Percentiles rank a stretch among this genome's conserved stretches.
Evolutionary conservation across 2,797 vertebrate genomes (phyloP).

Genomic region (Balearica regulorum): DNA sequence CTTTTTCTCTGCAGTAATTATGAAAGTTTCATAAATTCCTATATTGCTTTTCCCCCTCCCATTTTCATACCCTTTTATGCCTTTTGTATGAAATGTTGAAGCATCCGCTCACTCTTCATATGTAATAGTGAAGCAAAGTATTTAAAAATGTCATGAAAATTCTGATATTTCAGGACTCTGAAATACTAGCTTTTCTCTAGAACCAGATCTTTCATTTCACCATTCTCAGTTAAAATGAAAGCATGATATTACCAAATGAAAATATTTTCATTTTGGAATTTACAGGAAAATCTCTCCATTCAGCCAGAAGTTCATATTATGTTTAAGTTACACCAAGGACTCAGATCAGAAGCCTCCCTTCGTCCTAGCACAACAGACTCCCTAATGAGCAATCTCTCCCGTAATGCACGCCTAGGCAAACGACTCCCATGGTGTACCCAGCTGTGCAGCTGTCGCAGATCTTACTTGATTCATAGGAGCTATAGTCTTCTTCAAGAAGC

Average conservation of each 20-base stretch:
- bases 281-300: background rate
- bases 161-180: background rate
- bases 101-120: background rate
- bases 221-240: background rate
- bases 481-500: background rate
- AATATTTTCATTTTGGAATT: background rate
- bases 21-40: constrained; percentile 3
- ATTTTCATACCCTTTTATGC: background rate
- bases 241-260: background rate
- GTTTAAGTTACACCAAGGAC: background rate
- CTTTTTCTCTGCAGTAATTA: constrained; percentile 24
- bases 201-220: background rate
- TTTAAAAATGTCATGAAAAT: background rate
- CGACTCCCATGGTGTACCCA: background rate
- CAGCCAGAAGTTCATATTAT: background rate
- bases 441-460: background rate
- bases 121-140: background rate
- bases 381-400: background rate
- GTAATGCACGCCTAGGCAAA: background rate
- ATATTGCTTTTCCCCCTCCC: background rate
- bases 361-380: background rate
- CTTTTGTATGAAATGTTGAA: background rate
- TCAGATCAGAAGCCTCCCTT: background rate
- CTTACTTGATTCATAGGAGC: background rate
- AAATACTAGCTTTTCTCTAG: background rate